phyloP scores from a whole-genome alignment of 2,888 invertebrate genomes.

The Dioctria linearis region DNA sequence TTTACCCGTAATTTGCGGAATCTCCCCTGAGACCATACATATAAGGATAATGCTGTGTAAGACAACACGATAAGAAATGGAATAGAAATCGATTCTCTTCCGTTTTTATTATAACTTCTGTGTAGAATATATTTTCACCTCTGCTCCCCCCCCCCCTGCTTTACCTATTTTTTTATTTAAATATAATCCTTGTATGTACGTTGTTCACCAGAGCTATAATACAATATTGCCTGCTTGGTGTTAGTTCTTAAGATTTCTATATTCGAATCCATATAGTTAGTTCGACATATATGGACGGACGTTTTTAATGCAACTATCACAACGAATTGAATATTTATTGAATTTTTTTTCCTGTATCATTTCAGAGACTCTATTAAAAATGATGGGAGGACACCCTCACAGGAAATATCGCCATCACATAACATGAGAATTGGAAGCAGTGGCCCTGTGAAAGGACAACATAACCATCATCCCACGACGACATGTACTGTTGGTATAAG shows the following conservation, averaged over 20 bases:
- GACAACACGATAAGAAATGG: background rate
- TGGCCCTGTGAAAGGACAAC: constrained; percentile 35
- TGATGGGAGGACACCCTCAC: constrained; percentile 40
- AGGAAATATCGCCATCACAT: constrained; percentile 49
- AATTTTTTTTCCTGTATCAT: constrained; percentile 25
- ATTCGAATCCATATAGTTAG: background rate
- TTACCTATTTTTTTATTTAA: background rate
- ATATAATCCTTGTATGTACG: too few relatives aligned
- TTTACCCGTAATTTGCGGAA: constrained; percentile 30
- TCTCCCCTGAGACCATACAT: background rate
- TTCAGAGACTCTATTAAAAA: constrained; percentile 40
- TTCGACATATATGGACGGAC: background rate
- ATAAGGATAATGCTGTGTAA: background rate
- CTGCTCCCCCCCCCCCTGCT: background rate
- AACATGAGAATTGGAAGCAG: constrained; percentile 37
- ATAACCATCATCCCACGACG: constrained; percentile 32
- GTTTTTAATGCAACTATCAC: background rate
- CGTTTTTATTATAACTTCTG: constrained; percentile 7
- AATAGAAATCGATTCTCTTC: constrained; percentile 17
- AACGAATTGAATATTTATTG: background rate
- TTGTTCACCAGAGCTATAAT: too few relatives aligned
- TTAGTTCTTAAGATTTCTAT: background rate
- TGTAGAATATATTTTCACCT: constrained; percentile 13
- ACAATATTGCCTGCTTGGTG: background rate
- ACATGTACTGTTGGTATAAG: constrained; percentile 51